Conservation (phyloP, 2,113 vertebrate genomes). For the Aspiorhynchus laticeps region DNA sequence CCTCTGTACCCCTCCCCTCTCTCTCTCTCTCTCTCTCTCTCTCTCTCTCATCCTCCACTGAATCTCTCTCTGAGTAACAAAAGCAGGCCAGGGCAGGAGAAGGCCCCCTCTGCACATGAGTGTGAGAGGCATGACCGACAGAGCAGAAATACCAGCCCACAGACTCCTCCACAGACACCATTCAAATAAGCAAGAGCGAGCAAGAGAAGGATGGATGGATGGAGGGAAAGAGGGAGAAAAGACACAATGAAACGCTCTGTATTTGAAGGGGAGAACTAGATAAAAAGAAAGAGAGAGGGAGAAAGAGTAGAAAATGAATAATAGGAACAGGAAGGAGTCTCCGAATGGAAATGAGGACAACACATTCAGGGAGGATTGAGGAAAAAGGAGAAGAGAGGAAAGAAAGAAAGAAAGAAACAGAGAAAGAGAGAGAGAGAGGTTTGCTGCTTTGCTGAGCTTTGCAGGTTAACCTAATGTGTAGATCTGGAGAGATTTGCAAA, state of each 20-base stretch:
- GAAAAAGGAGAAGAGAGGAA: constrained; percentile 13
- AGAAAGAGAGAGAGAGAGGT: constrained; percentile 48
- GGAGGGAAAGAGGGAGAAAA: constrained; percentile 68
- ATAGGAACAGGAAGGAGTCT: constrained; percentile 28
- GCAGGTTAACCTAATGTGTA: constrained; percentile 80
- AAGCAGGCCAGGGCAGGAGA: constrained; percentile 63
- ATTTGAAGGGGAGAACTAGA: constrained; percentile 14
- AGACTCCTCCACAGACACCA: constrained; percentile 78
- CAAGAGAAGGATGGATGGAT: constrained; percentile 59
- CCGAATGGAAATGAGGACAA: constrained; percentile 35
- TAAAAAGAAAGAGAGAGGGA: not conserved
- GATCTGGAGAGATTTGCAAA: constrained; percentile 81
- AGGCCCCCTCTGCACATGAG: constrained; percentile 74
- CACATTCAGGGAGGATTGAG: not conserved
- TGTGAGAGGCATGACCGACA: constrained; percentile 88
- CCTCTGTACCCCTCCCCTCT: constrained; percentile 51
- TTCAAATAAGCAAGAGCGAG: constrained; percentile 83
- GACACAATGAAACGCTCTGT: constrained; percentile 26
- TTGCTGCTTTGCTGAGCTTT: constrained; percentile 71
- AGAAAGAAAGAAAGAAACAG: constrained; percentile 50
- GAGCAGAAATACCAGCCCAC: constrained; percentile 97
- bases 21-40: constrained; percentile 69
- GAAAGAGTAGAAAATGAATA: constrained; percentile 30
- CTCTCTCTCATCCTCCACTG: constrained; percentile 69
- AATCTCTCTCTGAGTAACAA: constrained; percentile 53